These are phyloP conservation scores for Gallinago paraguaiae DNA, from an alignment of 2,113 vertebrate genomes.

Conservation along the genomic window DNA sequence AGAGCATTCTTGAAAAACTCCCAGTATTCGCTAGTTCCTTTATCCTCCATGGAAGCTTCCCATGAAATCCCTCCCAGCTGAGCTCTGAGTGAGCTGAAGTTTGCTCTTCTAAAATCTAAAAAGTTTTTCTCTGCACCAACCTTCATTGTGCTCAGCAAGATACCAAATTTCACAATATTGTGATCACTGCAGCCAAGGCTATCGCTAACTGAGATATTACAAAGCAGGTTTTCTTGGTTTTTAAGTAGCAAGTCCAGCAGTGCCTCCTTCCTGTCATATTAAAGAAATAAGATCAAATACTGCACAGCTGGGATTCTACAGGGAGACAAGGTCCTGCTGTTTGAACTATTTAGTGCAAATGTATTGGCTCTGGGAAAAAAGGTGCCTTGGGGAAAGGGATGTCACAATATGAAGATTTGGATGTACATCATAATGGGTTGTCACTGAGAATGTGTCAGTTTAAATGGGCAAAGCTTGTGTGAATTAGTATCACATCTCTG, in stretches of 20 bases:
- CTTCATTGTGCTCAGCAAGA: not conserved
- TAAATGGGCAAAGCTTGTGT: not conserved
- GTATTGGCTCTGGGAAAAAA: not conserved
- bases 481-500: not conserved
- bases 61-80: not conserved
- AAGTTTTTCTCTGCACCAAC: not conserved
- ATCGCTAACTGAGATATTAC: not conserved
- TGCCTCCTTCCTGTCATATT: not conserved
- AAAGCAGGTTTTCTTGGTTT: not conserved
- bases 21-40: not conserved
- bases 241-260: not conserved
- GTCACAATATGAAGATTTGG: not conserved
- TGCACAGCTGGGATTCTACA: not conserved
- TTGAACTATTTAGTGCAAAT: not conserved
- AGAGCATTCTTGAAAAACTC: not conserved
- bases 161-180: not conserved
- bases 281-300: not conserved
- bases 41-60: not conserved
- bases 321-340: not conserved
- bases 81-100: not conserved
- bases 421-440: not conserved
- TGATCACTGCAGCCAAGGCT: not conserved
- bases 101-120: not conserved
- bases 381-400: not conserved
- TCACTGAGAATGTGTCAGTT: not conserved